Conservation (phyloP, 2,113 vertebrate genomes). For the Tetrax tetrax region DNA sequence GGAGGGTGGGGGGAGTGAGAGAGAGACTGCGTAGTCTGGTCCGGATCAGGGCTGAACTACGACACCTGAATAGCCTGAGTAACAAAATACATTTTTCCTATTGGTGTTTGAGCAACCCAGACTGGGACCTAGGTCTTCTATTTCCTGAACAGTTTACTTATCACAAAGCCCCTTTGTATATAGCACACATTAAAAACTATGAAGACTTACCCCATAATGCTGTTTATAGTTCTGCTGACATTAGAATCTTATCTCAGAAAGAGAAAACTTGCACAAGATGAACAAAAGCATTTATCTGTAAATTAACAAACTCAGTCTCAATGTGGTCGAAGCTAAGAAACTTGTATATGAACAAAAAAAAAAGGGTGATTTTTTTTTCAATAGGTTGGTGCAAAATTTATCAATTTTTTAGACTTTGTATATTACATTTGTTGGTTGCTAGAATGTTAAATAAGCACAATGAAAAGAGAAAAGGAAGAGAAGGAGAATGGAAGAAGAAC, state of each 20-base stretch:
- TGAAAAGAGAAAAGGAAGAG: neutral
- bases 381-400: neutral
- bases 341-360: neutral
- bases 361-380: fast-evolving
- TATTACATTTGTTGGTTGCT: neutral
- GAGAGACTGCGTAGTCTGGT: too few species aligned
- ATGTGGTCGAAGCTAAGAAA: neutral
- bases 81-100: neutral
- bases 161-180: neutral
- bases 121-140: neutral
- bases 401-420: neutral
- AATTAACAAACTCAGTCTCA: neutral
- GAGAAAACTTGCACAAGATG: neutral
- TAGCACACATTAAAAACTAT: neutral
- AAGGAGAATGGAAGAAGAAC: neutral
- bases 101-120: neutral
- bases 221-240: neutral
- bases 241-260: neutral
- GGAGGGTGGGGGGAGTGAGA: too few species aligned
- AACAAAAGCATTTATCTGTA: neutral
- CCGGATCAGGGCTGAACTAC: too few species aligned
- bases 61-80: neutral
- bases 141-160: neutral
- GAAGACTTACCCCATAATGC: fast-evolving
- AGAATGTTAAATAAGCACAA: neutral